A percentile compares a stretch with the other conserved stretches of the same genome.
These are phyloP conservation scores for Malthinus seriepunctatus DNA, from an alignment of 2,888 invertebrate genomes.

Conservation along the genomic window DNA sequence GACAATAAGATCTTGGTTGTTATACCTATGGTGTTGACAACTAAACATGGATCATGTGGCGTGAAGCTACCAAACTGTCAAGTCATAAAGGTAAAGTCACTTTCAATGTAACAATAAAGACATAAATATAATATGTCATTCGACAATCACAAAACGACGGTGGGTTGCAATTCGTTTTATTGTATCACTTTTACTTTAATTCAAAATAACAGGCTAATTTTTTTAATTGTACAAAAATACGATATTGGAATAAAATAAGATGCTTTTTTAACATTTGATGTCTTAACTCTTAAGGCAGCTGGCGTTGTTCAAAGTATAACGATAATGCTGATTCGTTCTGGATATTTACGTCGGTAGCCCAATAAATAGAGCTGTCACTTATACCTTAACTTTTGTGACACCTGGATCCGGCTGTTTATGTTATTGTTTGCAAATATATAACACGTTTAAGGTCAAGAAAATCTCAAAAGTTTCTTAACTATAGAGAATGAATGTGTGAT, in stretches of 20 bases:
- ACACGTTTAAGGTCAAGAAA: neutral
- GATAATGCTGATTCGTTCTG: conserved; percentile 41
- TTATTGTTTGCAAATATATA: conserved; percentile 48
- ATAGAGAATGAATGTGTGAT: too few relatives aligned
- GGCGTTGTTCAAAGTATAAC: neutral
- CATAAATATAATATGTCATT: conserved; percentile 12
- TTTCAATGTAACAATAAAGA: conserved; percentile 8
- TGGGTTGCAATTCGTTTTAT: neutral
- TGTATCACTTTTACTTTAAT: neutral
- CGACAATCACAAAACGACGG: neutral
- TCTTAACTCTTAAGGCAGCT: neutral
- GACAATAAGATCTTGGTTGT: conserved; percentile 12
- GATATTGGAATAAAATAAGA: too few relatives aligned
- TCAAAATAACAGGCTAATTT: neutral
- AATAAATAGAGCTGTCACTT: conserved; percentile 44
- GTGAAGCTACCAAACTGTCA: conserved; percentile 23
- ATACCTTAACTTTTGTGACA: conserved; percentile 42
- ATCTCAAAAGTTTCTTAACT: too few relatives aligned
- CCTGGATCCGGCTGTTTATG: conserved; percentile 42
- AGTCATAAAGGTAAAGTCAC: conserved; percentile 17
- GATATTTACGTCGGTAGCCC: conserved; percentile 43
- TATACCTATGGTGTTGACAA: conserved; percentile 22
- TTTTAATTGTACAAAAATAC: too few relatives aligned
- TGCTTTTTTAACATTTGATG: neutral
- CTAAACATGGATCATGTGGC: conserved; percentile 21